Evolutionary conservation across 1,140 invertebrate species (phyloP), one percentile per base, ranked within the genome.

Genomic region (Drosophila sulfurigaster): DNA sequence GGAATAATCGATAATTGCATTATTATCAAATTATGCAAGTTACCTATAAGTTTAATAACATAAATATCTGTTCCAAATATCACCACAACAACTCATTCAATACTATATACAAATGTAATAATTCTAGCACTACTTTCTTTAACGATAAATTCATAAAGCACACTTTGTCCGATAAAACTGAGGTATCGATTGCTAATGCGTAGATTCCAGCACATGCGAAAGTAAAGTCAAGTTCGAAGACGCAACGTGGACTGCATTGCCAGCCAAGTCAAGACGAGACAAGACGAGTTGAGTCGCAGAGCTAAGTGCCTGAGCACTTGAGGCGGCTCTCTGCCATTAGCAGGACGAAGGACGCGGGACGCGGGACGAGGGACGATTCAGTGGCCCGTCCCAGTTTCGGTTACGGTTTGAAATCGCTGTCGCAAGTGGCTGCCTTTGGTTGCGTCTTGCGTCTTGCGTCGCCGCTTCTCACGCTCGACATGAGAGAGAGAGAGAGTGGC

Each of bases 311-410:
- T 20, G 25, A 52, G 63, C 68, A 54, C 77, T 72, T 62, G 71
- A 67, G 78, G 65, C 41, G 70, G 15, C 45, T 72, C 20, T 48
- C 70, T 75, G 56, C 70, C 69, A 79, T 79, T 79, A 79, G 77
- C 77, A 72, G 60, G n/a, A 10, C 35, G 35, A 38, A 10, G 35
- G 6, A 38, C 0, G 3, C 13, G 43, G 13, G 20, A 30, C 2
- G 5, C 0, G 10, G 25, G 28, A 6, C 13, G 32, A 13, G 10
- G 60, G 48, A 51, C n/a, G n/a, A 25, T 32, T 1, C 28, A 5
- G 16, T 25, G 60, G 49, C 49, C n/a, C 68, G 54, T 70, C 10
- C 56, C 56, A 60, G 20, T 68, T 67, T 48, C 49, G 43, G 38
- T 54, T 20, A 3, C 20, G 20, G 20, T 20, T 20, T 20, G 20